A percentile compares a stretch with the other conserved stretches of the same genome.
These are phyloP conservation scores for Cynopterus brachyotis DNA, from an alignment of 2,113 vertebrate species.

Conservation along the genomic window DNA sequence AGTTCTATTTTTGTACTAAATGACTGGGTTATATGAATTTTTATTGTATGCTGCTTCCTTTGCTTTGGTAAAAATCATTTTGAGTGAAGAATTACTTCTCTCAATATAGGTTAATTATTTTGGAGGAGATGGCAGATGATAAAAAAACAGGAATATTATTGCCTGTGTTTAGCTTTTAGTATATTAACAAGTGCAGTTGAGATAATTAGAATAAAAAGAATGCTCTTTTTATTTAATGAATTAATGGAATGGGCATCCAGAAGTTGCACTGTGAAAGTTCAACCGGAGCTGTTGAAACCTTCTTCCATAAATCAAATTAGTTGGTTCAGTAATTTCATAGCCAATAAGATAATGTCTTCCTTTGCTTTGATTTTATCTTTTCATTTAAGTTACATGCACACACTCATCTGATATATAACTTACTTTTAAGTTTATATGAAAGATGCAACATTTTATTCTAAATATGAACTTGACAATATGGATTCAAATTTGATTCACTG, in stretches of 20 bases:
- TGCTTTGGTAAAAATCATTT: conserved; percentile 80
- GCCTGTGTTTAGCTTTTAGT: conserved; percentile 67
- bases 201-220: conserved; percentile 64
- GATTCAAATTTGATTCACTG: conserved; percentile 74
- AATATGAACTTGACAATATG: conserved; percentile 74
- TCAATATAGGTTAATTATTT: conserved; percentile 83
- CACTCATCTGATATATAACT: conserved; percentile 37
- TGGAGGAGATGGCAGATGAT: conserved; percentile 78
- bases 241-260: conserved; percentile 56
- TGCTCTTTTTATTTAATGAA: conserved; percentile 61
- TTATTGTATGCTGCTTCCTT: conserved; percentile 71
- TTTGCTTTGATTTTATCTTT: conserved; percentile 39
- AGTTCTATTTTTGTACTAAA: conserved; percentile 64
- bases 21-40: conserved; percentile 79
- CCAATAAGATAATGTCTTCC: background rate
- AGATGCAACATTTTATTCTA: conserved; percentile 71
- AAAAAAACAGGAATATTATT: conserved; percentile 78
- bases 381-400: conserved; percentile 14
- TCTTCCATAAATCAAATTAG: conserved; percentile 64
- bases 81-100: conserved; percentile 77
- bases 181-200: conserved; percentile 56
- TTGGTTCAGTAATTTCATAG: conserved; percentile 30
- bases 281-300: conserved; percentile 68
- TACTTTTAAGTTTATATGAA: conserved; percentile 54
- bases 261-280: conserved; percentile 60